Evolutionary conservation across 2,888 invertebrate genomes (phyloP), one percentile per base, ranked within the genome.

Genomic region (Nowickia ferox): DNA sequence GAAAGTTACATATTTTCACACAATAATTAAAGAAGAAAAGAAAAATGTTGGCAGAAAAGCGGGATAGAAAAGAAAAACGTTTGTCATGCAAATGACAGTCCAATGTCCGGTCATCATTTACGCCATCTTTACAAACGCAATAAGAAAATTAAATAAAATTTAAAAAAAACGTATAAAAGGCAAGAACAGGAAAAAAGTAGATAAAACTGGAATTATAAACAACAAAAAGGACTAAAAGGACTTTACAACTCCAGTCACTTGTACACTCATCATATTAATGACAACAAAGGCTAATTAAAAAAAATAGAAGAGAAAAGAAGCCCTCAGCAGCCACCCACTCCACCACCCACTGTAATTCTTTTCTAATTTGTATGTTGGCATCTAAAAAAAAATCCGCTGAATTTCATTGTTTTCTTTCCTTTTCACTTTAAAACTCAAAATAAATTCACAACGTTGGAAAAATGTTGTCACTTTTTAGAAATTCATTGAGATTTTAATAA

Each of bases 31-130:
- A 86, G 30, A 30, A 30, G 30, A 79, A 40, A 61, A 51, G 40
- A 57, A 57, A 44, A 44, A 55, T 86, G 69, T 61, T 63, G 48
- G 42, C 48, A 53, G 48, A 61, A 79, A 55, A 8, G 46, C 40
- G 51, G 65, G 13, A 9, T 9, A n/a, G 15, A 22, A 59, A 65
- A 46, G 66, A 81, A 85, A 87, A 87, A 81, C 88, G 90, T 90
- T 90, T 89, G 89, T 90, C 90, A 91, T 92, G 92, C 92, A 92
- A 92, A 92, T 92, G 92, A 92, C 92, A 92, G 91, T 87, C 79
- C 87, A 83, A 88, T 86, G 87, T 88, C 86, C 87, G 87, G 87
- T 80, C 86, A 88, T 88, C 88, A 88, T 88, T 88, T 88, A 89
- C 88, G 88, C 89, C 88, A 88, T 88, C 88, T 87, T 86, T 75